Base-by-base conservation (phyloP, 2,113 vertebrate genomes). In the Dunckerocampus dactyliophorus region DNA sequence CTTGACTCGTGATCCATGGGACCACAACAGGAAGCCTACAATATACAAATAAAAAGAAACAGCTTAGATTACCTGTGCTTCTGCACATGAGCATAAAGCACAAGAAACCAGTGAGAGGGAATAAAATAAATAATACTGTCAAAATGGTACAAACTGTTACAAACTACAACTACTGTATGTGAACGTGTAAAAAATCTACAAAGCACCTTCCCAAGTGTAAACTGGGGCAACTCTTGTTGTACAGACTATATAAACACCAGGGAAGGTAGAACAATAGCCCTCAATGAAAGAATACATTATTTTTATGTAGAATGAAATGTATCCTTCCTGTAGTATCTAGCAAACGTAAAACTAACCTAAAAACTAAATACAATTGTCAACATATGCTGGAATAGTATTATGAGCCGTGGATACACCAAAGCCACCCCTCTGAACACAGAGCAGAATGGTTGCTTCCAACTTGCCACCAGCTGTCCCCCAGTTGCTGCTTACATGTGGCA, bases 391-490 rank as follows among this genome's bases (percentile, higher is more conserved):
- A 3, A 28, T 16, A 17, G 15, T 53, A 17, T 17, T 31, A 17
- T 31, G 3, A 20, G 10, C 6, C 17, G 9, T 14, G 8, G 2
- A 20, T 19, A 19, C 9, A 55, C 31, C 17, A 7, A 28, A 9
- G 17, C 15, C 15, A 17, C 24, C 51, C 51, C 24, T 53, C 15
- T 31, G 10, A 21, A 8, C 34, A n/a, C 16, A 42, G 10, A 39
- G n/a, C 31, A 24, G n/a, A 42, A 42, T 42, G 34, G 54, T 42
- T 6, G 17, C n/a, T 14, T 42, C 54, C 54, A 42, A 21, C 42
- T 56, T 56, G 19, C 34, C 34, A 15, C n/a, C 54, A 56, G 54
- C n/a, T 39, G 34, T 56, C 42, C 53, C 34, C 34, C 34, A 56
- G 31, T 56, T 42, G 53, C 28, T 34, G 20, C 11, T 39, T 56